phyloP scores from a whole-genome alignment of 2,888 invertebrate species.

The Crepidodera aurea region DNA sequence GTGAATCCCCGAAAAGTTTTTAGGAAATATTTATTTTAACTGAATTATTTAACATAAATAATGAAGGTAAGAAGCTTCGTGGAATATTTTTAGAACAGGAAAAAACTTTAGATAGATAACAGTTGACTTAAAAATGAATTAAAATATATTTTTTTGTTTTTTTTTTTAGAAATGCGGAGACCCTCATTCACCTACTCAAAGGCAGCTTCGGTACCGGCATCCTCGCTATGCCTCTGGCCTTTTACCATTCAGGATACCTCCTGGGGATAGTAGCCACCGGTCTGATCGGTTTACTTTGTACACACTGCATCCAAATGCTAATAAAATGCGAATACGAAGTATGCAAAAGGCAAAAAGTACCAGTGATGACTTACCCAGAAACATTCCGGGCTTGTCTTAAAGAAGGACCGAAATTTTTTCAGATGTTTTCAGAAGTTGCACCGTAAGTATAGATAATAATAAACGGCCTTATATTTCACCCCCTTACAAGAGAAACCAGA shows the following conservation, averaged over 20 bases:
- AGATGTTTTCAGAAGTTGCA: conserved; percentile 70
- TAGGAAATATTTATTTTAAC: too few relatives aligned
- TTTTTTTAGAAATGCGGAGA: conserved; percentile 74
- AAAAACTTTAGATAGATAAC: too few relatives aligned
- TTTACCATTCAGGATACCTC: conserved; percentile 81
- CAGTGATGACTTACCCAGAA: conserved; percentile 77
- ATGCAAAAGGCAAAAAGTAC: conserved; percentile 66
- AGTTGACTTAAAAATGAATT: too few relatives aligned
- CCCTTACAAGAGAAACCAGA: too few relatives aligned
- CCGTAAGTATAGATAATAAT: conserved; percentile 66
- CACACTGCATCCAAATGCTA: conserved; percentile 92
- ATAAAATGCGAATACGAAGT: conserved; percentile 74
- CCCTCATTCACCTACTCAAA: conserved; percentile 85
- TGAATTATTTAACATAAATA: too few relatives aligned
- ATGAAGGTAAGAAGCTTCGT: too few relatives aligned
- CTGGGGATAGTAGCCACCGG: conserved; percentile 84
- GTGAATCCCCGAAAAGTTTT: too few relatives aligned
- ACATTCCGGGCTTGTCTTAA: conserved; percentile 80
- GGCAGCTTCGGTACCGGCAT: conserved; percentile 93
- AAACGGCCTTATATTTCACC: too few relatives aligned
- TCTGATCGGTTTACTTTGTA: conserved; percentile 86
- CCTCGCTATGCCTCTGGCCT: conserved; percentile 89
- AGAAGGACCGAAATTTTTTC: conserved; percentile 77
- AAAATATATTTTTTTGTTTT: too few relatives aligned
- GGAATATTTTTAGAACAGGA: too few relatives aligned